Evolutionary conservation across 2,797 vertebrate species (phyloP), one percentile per base, ranked within the genome.

Genomic region (Triplophysa yarkandensis): DNA sequence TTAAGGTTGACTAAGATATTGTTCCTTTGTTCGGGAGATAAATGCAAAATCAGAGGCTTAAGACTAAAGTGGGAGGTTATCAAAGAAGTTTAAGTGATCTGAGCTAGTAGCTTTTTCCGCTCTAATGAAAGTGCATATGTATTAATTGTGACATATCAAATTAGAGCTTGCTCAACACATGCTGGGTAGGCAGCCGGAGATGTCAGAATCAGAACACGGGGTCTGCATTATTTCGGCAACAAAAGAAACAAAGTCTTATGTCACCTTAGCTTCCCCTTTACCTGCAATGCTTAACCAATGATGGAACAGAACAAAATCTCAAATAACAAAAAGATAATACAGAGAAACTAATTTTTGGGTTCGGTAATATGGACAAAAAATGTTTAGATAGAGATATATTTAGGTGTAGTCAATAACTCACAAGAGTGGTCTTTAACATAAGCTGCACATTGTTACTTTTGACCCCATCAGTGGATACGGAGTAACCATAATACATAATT

Each of bases 121-220:
- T 72, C 60, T 64, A 54, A 64, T 54, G 48, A 77, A 19, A 8
- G 4, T 34, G 25, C 17, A 60, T 30, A 43, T 60, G 30, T 55
- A 57, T 65, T 50, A 32, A 66, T 54, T 72, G 34, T 72, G 70
- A 72, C 46, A 25, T 30, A 41, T 7, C 41, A 52, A 63, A 72
- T 72, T 64, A 72, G 60, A n/a, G 28, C 41, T 64, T 34, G 46
- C 39, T 61, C 34, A 81, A 46, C 67, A 81, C 81, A 86, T 83
- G 83, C 80, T 81, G 83, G 63, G 50, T 1, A 50, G 79, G 58
- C 67, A 82, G 69, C 65, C 76, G 65, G 74, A 72, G 41, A 77
- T 80, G 78, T 75, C 74, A 75, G 48, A 76, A 39, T 76, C 68
- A 69, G 36, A 50, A 54, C 41, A 58, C 50, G 32, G 34, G n/a